Evolutionary conservation across 2,113 vertebrate species (phyloP).

Genomic region (Gambusia holbrooki): DNA sequence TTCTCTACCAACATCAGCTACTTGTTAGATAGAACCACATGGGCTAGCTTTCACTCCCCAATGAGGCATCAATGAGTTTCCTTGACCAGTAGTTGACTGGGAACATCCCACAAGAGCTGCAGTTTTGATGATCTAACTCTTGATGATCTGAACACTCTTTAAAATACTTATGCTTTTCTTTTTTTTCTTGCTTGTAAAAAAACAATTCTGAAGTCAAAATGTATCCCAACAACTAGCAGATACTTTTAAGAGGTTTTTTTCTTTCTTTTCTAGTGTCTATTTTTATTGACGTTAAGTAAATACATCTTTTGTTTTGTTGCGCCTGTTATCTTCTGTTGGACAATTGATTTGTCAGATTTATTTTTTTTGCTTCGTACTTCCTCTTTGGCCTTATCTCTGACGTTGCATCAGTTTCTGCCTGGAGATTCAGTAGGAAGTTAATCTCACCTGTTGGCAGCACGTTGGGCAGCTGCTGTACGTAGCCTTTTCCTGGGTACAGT

Average conservation of each 20-base stretch:
- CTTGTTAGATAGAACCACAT: no score
- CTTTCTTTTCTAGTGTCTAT: background rate
- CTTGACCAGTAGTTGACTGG: background rate
- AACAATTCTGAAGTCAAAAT: background rate
- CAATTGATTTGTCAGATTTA: background rate
- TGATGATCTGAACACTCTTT: background rate
- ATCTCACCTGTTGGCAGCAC: background rate
- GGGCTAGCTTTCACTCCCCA: no score
- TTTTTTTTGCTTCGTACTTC: background rate
- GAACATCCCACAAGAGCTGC: background rate
- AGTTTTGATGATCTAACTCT: background rate
- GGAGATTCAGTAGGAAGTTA: constrained; percentile 3
- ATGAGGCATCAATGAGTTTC: background rate
- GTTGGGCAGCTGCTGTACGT: constrained; percentile 1
- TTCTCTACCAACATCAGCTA: no score
- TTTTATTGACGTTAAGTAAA: background rate
- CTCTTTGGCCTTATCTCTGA: background rate
- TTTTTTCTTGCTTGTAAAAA: background rate
- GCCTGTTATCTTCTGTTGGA: background rate
- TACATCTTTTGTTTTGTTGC: background rate
- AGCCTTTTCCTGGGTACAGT: constrained; percentile 27
- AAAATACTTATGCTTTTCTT: background rate
- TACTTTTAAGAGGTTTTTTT: background rate
- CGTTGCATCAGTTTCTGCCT: constrained; percentile 3
- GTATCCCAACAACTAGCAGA: background rate